phyloP scores from a whole-genome alignment of 1,140 invertebrate species.

The Bombus waltoni region DNA sequence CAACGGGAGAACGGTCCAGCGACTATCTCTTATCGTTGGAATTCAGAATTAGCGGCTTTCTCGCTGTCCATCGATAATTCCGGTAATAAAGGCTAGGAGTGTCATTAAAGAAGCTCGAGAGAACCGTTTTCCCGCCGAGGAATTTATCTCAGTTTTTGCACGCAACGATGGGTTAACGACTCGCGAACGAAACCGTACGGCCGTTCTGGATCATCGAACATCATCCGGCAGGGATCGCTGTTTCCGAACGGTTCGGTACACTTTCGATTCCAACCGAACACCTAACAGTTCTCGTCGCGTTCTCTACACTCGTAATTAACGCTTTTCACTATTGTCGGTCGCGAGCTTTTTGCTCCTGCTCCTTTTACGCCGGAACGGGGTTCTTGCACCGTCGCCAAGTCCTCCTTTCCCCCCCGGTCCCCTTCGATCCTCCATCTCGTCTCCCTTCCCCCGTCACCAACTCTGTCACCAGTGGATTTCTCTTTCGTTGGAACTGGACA shows the following conservation, averaged over 20 bases:
- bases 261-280: constrained; percentile 59
- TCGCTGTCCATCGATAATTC: constrained; percentile 27
- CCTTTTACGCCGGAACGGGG: constrained; percentile 46
- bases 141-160: constrained; percentile 15
- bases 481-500: constrained; percentile 75
- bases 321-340: constrained; percentile 69
- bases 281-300: constrained; percentile 44
- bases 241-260: constrained; percentile 12
- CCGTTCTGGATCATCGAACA: constrained; percentile 32
- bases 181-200: constrained; percentile 7
- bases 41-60: not conserved
- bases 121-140: not conserved
- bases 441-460: not conserved
- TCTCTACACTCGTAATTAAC: constrained; percentile 65
- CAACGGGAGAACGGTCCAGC: not conserved
- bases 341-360: constrained; percentile 48
- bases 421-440: not conserved
- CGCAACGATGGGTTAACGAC: constrained; percentile 12
- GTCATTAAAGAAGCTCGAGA: constrained; percentile 11
- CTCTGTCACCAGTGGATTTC: constrained; percentile 74
- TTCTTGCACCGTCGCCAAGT: constrained; percentile 35
- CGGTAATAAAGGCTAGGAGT: not conserved
- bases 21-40: not conserved
- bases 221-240: not conserved
- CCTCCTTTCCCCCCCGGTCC: constrained; percentile 22